Conservation (phyloP, 2,888 invertebrate genomes). For the Andrena hattorfiana region DNA sequence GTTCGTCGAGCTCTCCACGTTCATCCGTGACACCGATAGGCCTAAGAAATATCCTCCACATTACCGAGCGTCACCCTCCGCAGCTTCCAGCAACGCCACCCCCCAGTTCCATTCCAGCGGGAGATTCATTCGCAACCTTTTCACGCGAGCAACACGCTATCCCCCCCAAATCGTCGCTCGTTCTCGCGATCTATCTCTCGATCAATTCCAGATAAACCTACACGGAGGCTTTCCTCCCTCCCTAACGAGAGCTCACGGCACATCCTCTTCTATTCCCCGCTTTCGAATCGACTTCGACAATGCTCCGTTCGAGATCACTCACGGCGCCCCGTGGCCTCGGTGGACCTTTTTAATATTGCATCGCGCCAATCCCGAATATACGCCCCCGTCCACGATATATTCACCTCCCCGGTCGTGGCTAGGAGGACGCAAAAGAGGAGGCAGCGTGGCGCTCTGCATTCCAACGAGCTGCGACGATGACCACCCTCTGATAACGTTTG, state of each 20-base stretch:
- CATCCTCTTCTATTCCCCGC: conserved; percentile 18
- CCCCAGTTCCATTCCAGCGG: background rate
- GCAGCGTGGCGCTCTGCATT: conserved; percentile 58
- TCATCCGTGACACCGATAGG: conserved; percentile 7
- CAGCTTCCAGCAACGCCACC: background rate
- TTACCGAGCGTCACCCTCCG: background rate
- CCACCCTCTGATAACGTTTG: conserved; percentile 69
- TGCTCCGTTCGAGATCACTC: conserved; percentile 9
- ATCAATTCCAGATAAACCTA: conserved; percentile 61
- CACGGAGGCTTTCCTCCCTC: conserved; percentile 42
- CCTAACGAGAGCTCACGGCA: conserved; percentile 37
- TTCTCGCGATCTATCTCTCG: conserved; percentile 53
- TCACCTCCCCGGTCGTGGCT: background rate
- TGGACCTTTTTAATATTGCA: conserved; percentile 59
- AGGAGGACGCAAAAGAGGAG: background rate
- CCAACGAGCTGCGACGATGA: conserved; percentile 61
- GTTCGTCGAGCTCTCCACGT: background rate
- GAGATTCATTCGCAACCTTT: conserved; percentile 37
- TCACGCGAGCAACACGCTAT: conserved; percentile 50
- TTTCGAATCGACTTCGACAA: conserved; percentile 35
- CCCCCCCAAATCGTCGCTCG: conserved; percentile 38
- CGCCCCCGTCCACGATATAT: background rate
- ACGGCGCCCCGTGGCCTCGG: background rate
- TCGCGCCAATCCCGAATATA: conserved; percentile 41
- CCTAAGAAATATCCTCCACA: conserved; percentile 5